Base-by-base conservation (phyloP, 2,888 invertebrate genomes). In the Idaea dimidiata region DNA sequence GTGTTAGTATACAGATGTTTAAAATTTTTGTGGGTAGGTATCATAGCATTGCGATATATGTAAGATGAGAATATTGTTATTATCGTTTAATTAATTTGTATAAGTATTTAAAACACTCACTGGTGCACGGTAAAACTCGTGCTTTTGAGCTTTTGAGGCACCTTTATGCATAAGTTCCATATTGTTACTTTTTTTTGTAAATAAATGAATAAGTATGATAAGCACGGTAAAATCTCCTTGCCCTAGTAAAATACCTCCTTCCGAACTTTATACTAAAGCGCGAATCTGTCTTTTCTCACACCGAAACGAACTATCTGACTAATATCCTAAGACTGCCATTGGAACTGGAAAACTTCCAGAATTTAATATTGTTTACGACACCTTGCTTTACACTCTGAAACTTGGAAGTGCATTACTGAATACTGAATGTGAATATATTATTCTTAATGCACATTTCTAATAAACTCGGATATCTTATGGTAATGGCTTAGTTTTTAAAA, bases 361-460 rank as follows among this genome's bases (percentile, higher is more conserved):
- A 82, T 87, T 87, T 89, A 87, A 89, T 89, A 89, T 86, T 86
- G 86, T 87, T 89, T 87, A 86, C 83, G 91, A 88, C 86, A 84
- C 88, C 86, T 90, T 85, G 86, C 85, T 88, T 87, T 87, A 87
- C 84, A 81, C 78, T 76, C 78, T 69, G 75, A 71, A 77, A 77
- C 75, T 80, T 77, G 62, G 75, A 73, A 80, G 77, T 80, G 81
- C 79, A 79, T 82, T 80, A 79, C 70, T 70, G 72, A 72, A 73
- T 70, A 75, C 72, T 76, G 72, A 43, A 43, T 33, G 14, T 33
- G 33, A 33, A 33, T 43, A 43, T 43, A 43, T 43, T 43, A 78
- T 66, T 60, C 65, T 67, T 72, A 72, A 72, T 72, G 70, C 70
- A 67, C 68, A 66, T 65, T 68, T 67, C 67, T 72, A 68, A 72